These are phyloP conservation scores for Charaxes varanes DNA, from an alignment of 1,140 invertebrate species.

Conservation along the genomic window DNA sequence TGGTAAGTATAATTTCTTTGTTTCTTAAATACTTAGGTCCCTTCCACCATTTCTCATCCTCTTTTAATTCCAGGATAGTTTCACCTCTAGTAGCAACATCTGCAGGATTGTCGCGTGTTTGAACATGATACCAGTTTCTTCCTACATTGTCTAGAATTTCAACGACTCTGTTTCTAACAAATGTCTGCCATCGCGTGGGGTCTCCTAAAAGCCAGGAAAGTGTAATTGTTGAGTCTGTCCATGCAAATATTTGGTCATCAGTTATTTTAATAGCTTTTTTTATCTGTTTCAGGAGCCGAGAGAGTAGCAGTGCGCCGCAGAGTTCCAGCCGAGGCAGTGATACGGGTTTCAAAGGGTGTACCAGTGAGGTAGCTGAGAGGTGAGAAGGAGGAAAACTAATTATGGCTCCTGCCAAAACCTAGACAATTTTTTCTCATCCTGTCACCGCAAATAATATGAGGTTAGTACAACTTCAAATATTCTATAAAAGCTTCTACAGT, in stretches of 20 bases:
- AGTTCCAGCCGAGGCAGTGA: slow-evolving; percentile 72
- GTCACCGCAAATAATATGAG: too few species aligned
- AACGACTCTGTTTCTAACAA: slow-evolving; percentile 13
- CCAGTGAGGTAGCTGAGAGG: too few species aligned
- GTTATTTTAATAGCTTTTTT: slow-evolving; percentile 14
- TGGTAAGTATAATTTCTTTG: too few species aligned
- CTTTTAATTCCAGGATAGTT: slow-evolving; percentile 8
- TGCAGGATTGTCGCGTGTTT: slow-evolving; percentile 16
- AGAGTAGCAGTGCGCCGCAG: slow-evolving; percentile 50
- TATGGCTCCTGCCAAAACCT: too few species aligned
- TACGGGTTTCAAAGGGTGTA: too few species aligned
- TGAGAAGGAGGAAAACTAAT: too few species aligned
- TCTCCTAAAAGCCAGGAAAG: slow-evolving; percentile 39
- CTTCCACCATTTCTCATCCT: slow-evolving; percentile 18
- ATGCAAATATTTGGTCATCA: slow-evolving; percentile 31
- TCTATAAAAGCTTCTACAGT: too few species aligned
- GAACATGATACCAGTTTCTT: slow-evolving; percentile 16
- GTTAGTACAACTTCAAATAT: too few species aligned
- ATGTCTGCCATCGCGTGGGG: slow-evolving; percentile 20
- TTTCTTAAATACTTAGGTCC: slow-evolving; percentile 19
- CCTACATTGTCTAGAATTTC: slow-evolving; percentile 12
- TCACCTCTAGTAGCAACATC: slow-evolving; percentile 24
- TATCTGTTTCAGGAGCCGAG: slow-evolving; percentile 35
- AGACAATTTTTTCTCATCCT: too few species aligned
- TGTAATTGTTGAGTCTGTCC: slow-evolving; percentile 58